phyloP scores from a whole-genome alignment of 2,797 vertebrate genomes.

The Cheirogaleus major region DNA sequence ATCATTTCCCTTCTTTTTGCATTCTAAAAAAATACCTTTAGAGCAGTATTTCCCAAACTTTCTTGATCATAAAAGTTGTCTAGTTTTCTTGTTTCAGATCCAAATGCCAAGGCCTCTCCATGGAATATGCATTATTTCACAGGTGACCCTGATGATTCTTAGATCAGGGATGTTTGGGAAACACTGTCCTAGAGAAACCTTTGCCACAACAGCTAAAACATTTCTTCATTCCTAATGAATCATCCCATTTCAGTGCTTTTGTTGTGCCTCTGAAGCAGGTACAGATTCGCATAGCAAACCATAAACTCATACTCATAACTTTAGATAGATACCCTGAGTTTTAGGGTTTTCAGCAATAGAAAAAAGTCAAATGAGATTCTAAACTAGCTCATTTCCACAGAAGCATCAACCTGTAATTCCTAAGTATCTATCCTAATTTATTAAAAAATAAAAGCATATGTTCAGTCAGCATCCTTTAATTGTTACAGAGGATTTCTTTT shows the following conservation, averaged over 20 bases:
- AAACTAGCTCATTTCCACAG: not conserved
- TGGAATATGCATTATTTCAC: not conserved
- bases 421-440: constrained; percentile 69
- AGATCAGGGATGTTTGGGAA: not conserved
- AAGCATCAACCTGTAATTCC: constrained; percentile 42
- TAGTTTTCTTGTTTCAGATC: constrained; percentile 12
- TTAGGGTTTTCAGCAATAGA: constrained; percentile 33
- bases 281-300: constrained; percentile 17
- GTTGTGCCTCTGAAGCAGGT: not conserved
- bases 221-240: constrained; percentile 26
- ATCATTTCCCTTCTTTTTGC: not conserved
- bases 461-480: constrained; percentile 74
- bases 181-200: constrained; percentile 3
- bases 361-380: constrained; percentile 11
- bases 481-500: constrained; percentile 63
- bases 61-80: not conserved
- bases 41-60: not conserved
- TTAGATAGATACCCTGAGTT: constrained; percentile 19
- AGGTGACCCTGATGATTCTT: not conserved
- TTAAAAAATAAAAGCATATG: constrained; percentile 69
- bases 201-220: not conserved
- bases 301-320: not conserved
- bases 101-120: not conserved
- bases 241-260: not conserved
- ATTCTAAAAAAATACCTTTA: not conserved